Evolutionary conservation across 2,797 vertebrate species (phyloP).

Genomic region (Rhinella marina): DNA sequence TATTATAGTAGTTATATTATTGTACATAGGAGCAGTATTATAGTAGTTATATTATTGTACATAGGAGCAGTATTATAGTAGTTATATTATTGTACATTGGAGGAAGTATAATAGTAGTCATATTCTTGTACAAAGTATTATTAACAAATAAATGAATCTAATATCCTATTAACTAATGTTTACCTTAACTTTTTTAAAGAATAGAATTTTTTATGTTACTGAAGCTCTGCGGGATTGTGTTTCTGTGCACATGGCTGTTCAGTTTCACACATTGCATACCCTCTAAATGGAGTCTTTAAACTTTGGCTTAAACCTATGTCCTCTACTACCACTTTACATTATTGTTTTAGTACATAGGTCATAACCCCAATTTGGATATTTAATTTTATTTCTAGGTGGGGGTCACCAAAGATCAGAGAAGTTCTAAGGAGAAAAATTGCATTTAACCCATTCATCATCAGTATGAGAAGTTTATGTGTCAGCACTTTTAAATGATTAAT

Average conservation of each 20-base stretch:
- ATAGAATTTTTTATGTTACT: neutral
- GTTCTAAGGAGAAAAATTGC: slow-evolving; percentile 35
- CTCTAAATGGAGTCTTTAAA: slow-evolving; percentile 3
- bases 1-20: too few relatives aligned
- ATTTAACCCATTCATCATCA: slow-evolving; percentile 50
- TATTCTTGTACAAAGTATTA: too few relatives aligned
- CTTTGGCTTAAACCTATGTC: slow-evolving; percentile 4
- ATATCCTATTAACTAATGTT: too few relatives aligned
- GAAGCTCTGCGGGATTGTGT: neutral
- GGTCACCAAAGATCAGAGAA: slow-evolving; percentile 54
- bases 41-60: too few relatives aligned
- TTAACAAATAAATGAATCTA: too few relatives aligned
- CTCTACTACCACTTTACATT: slow-evolving; percentile 32
- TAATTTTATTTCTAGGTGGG: slow-evolving; percentile 52
- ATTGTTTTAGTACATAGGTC: slow-evolving; percentile 54
- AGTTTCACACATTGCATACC: neutral
- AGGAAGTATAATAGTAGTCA: too few relatives aligned
- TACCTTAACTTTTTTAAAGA: too few relatives aligned
- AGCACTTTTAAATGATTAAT: slow-evolving; percentile 54
- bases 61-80: too few relatives aligned
- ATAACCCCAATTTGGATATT: slow-evolving; percentile 51
- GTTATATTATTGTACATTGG: too few relatives aligned
- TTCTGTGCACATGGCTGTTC: too few relatives aligned
- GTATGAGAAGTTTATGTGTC: slow-evolving; percentile 31
- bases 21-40: too few relatives aligned